Percentiles rank a stretch among this genome's conserved stretches.
Conservation (phyloP, 2,797 vertebrate genomes). For the Leptodactylus fallax region DNA sequence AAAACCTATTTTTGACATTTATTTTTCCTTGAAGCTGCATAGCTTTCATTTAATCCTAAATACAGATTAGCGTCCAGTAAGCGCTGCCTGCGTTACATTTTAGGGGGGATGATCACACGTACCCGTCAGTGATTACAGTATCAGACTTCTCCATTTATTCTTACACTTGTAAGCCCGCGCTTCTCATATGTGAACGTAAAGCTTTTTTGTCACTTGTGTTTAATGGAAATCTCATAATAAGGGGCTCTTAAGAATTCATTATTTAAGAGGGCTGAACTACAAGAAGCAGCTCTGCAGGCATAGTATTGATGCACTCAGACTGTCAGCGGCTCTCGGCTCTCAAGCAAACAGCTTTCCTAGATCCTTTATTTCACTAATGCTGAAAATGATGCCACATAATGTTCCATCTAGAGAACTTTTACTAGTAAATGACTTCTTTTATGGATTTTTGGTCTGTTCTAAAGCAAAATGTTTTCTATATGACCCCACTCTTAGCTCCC, state of each 20-base stretch:
- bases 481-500: conserved; percentile 64
- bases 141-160: conserved; percentile 59
- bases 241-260: conserved; percentile 72
- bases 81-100: background rate
- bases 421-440: conserved; percentile 68
- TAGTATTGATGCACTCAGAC: conserved; percentile 72
- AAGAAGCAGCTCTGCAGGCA: conserved; percentile 67
- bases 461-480: conserved; percentile 68
- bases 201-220: conserved; percentile 70
- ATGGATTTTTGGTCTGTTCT: conserved; percentile 68
- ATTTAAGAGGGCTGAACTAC: conserved; percentile 72
- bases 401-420: conserved; percentile 67
- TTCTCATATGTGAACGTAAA: conserved; percentile 59
- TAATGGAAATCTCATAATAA: conserved; percentile 74
- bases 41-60: background rate
- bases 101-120: conserved; percentile 12
- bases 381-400: conserved; percentile 71
- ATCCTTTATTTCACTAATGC: conserved; percentile 68
- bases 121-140: conserved; percentile 41
- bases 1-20: background rate
- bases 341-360: conserved; percentile 66
- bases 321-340: conserved; percentile 66
- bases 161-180: conserved; percentile 41
- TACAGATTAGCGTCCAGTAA: conserved; percentile 44
- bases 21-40: background rate